These are phyloP conservation scores for Turdus rufiventris DNA, from an alignment of 2,113 vertebrate species.

Conservation along the genomic window DNA sequence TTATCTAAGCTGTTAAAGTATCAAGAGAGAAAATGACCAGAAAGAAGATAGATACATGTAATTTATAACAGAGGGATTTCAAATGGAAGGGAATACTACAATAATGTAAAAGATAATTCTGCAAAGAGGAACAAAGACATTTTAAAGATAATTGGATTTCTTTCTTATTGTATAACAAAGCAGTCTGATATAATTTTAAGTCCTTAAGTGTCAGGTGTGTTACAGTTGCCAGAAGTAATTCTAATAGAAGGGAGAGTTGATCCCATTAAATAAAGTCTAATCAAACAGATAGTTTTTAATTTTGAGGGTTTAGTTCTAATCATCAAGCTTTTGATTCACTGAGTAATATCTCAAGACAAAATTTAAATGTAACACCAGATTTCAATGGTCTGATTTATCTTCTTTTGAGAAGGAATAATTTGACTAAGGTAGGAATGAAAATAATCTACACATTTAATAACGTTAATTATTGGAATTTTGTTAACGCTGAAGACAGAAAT, in stretches of 20 bases:
- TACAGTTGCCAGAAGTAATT: not conserved
- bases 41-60: not conserved
- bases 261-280: not conserved
- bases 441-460: not conserved
- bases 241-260: not conserved
- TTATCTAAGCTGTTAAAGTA: not conserved
- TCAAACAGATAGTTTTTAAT: not conserved
- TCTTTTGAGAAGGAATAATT: not conserved
- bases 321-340: not conserved
- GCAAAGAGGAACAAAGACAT: not conserved
- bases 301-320: not conserved
- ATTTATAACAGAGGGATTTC: not conserved
- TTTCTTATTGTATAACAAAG: not conserved
- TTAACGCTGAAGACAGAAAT: not conserved
- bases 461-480: not conserved
- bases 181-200: not conserved
- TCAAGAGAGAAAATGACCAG: not conserved
- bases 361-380: not conserved
- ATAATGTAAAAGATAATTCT: not conserved
- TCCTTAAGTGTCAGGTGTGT: not conserved
- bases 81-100: not conserved
- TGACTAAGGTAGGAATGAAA: not conserved
- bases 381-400: not conserved
- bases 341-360: not conserved
- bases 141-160: not conserved